phyloP scores from a whole-genome alignment of 1,140 invertebrate genomes.

The Tenebrio molitor region DNA sequence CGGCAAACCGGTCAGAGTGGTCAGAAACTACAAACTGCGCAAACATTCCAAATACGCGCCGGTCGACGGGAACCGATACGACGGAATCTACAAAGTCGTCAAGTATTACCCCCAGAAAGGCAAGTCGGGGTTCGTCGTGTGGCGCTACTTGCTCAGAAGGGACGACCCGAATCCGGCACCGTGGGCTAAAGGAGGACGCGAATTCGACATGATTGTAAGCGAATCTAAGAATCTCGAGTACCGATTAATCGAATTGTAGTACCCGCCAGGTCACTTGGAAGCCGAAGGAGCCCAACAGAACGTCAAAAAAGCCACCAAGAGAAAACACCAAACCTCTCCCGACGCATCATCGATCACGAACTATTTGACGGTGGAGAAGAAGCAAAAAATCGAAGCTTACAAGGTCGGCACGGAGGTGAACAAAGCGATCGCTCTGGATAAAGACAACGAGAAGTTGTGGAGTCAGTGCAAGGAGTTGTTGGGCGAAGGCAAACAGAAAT shows the following conservation, averaged over 20 bases:
- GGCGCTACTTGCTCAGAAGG: slow-evolving; percentile 83
- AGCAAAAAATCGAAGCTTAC: slow-evolving; percentile 68
- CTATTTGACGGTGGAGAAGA: slow-evolving; percentile 61
- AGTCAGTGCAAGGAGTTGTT: slow-evolving; percentile 69
- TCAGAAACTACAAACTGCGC: slow-evolving; percentile 81
- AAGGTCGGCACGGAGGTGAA: slow-evolving; percentile 68
- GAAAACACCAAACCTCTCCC: slow-evolving; percentile 52
- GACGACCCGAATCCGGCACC: slow-evolving; percentile 87
- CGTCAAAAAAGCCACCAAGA: slow-evolving; percentile 51
- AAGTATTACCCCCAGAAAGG: slow-evolving; percentile 88
- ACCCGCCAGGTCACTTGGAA: slow-evolving; percentile 84
- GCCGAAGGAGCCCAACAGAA: slow-evolving; percentile 69
- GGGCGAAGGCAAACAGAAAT: slow-evolving; percentile 71
- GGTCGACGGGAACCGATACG: slow-evolving; percentile 80
- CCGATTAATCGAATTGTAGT: no score
- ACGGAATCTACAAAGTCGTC: slow-evolving; percentile 86
- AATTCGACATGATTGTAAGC: slow-evolving; percentile 71
- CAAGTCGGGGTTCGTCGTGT: slow-evolving; percentile 84
- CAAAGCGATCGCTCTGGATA: slow-evolving; percentile 73
- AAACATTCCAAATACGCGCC: slow-evolving; percentile 87
- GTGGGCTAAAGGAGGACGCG: slow-evolving; percentile 83
- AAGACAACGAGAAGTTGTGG: slow-evolving; percentile 75
- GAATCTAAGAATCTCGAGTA: no score
- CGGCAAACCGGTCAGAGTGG: slow-evolving; percentile 85
- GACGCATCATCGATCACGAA: slow-evolving; percentile 3